Evolutionary conservation across 2,888 invertebrate genomes (phyloP).

Genomic region (Protophormia terraenovae): DNA sequence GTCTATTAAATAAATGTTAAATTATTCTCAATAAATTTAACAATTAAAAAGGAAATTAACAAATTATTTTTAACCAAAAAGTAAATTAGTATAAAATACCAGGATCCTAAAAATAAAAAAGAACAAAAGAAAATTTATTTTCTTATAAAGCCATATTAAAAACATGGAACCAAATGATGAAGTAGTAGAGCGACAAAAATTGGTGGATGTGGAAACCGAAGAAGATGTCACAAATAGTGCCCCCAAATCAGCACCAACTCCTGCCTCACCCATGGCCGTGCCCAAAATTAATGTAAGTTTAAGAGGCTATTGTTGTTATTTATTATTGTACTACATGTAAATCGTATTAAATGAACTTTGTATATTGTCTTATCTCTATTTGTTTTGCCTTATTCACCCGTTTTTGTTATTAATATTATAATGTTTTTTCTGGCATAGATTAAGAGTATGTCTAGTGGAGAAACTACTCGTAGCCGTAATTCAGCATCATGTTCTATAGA

Average conservation of each 20-base stretch:
- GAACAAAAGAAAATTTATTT: not conserved
- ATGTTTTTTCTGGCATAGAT: constrained; percentile 71
- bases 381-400: not conserved
- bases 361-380: constrained; percentile 17
- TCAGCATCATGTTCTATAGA: constrained; percentile 81
- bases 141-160: not conserved
- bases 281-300: constrained; percentile 76
- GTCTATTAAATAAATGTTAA: not conserved
- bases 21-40: not conserved
- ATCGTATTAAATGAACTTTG: constrained; percentile 27
- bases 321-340: not conserved
- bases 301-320: not conserved
- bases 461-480: constrained; percentile 80
- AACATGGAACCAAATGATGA: constrained; percentile 81
- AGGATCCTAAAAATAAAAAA: not conserved
- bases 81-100: not conserved
- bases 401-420: not conserved
- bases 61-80: not conserved
- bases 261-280: constrained; percentile 78
- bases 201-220: constrained; percentile 80
- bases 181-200: constrained; percentile 81
- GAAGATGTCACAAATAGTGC: constrained; percentile 77
- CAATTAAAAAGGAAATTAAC: not conserved
- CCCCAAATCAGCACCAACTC: constrained; percentile 79
- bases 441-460: constrained; percentile 81